Conservation (phyloP, 37 sponge, comb jelly and placozoan species). For the Halisarca cf. caerulea region DNA sequence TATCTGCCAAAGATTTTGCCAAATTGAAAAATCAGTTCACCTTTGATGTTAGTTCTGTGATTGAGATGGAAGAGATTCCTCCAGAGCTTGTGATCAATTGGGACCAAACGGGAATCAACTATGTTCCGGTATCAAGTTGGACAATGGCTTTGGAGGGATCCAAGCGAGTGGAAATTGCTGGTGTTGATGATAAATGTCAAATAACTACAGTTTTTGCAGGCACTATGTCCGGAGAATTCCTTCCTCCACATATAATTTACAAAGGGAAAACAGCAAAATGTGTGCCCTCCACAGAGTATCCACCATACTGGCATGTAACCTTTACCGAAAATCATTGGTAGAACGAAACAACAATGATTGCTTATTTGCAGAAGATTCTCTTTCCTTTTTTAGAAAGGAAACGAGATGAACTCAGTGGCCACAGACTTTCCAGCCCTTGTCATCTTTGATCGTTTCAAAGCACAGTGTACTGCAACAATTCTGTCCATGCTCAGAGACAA, state of each 20-base stretch:
- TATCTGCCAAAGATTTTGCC: conserved; percentile 35
- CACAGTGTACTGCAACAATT: background rate
- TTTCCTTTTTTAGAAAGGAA: background rate
- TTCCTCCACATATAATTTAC: conserved; percentile 60
- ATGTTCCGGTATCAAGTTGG: conserved; percentile 54
- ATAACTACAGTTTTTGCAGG: conserved; percentile 61
- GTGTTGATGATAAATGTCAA: conserved; percentile 55
- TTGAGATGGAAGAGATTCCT: conserved; percentile 71
- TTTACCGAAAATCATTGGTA: conserved; percentile 57
- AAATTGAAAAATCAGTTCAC: conserved; percentile 45
- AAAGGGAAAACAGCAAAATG: conserved; percentile 44
- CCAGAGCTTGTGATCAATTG: conserved; percentile 50
- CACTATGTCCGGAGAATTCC: conserved; percentile 47
- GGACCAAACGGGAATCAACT: conserved; percentile 69
- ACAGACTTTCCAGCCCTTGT: background rate
- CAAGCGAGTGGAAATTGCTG: conserved; percentile 52
- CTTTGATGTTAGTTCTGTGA: conserved; percentile 36
- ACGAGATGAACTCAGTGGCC: background rate
- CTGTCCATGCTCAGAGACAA: background rate
- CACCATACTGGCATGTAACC: conserved; percentile 55
- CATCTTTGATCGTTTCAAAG: conserved; percentile 9
- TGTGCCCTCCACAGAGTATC: conserved; percentile 40
- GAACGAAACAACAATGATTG: conserved; percentile 53
- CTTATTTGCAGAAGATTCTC: background rate
- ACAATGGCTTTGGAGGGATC: conserved; percentile 59